Base-by-base conservation (phyloP, 2,888 invertebrate genomes). In the Cetonia aurata region DNA sequence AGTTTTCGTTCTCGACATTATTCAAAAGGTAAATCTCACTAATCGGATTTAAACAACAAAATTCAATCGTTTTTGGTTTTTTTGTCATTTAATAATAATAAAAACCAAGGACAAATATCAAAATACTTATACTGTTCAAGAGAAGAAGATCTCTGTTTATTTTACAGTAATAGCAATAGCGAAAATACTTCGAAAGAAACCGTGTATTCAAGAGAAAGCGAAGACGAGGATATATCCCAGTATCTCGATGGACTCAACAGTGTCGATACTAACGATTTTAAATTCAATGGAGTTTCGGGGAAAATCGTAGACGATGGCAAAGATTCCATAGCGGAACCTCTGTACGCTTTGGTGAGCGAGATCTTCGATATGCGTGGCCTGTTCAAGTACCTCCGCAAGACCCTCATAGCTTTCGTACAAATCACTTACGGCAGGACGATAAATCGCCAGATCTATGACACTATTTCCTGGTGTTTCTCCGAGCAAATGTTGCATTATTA, bases 401-500 rank as follows among this genome's bases (percentile, higher is more conserved):
- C 95, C 19, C 88, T 96, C 17, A 96, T 96, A 76, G 93, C 93
- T 1, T 96, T 96, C 84, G 96, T 96, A 25, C 96, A 96, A 85
- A 80, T 83, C 71, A 94, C 95, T 0, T 96, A 95, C 81, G 96
- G 96, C n/a, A 88, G 95, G 73, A 96, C 95, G 70, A 96, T 96
- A 55, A 96, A 96, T 82, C 92, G 95, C 75, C 96, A 96, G 88
- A 92, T 96, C 66, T 89, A 94, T 75, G 96, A 96, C 79, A 94
- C 93, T 0, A 92, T 96, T 62, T 89, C 92, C 33, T 96, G 95
- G 92, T 85, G 95, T 77, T 93, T 95, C 80, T 95, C 95, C 10
- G 96, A 96, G 83, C 92, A 94, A 73, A 96, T 96, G 95, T 83
- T 96, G 71, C 93, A 96, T 80, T 94, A 94, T 83, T 96, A 96